A percentile compares a stretch with the other conserved stretches of the same genome.
Conservation (phyloP, 2,888 invertebrate genomes). For the Pyrrhosoma nymphula region DNA sequence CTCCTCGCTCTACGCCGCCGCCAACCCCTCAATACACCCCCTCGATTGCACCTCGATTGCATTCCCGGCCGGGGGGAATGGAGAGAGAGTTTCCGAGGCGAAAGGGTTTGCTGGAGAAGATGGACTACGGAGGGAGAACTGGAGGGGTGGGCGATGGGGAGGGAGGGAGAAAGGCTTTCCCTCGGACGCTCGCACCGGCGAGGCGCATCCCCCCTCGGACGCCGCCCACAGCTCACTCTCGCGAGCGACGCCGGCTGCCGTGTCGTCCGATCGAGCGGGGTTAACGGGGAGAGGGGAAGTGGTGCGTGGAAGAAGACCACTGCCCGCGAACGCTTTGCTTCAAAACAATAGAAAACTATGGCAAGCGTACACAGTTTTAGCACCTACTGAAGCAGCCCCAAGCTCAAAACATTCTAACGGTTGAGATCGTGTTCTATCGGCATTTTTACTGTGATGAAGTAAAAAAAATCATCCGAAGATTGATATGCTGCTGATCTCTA, state of each 20-base stretch:
- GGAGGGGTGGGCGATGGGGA: not conserved
- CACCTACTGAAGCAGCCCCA: not conserved
- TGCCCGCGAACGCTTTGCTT: not conserved
- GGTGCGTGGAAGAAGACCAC: not conserved
- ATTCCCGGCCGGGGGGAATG: not conserved
- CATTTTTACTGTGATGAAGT: too few species aligned
- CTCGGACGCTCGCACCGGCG: slow-evolving; percentile 69
- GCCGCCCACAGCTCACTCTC: slow-evolving; percentile 74
- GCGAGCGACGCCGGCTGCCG: slow-evolving; percentile 71
- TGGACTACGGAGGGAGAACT: not conserved
- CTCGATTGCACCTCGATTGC: not conserved
- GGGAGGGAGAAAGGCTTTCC: not conserved
- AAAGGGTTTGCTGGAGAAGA: not conserved
- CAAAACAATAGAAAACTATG: not conserved
- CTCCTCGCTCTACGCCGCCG: not conserved
- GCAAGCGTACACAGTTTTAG: not conserved
- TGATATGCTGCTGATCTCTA: too few species aligned
- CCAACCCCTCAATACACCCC: not conserved
- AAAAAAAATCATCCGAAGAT: too few species aligned
- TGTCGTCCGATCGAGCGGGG: not conserved
- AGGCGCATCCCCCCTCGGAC: slow-evolving; percentile 73
- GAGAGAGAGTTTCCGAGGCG: slow-evolving; percentile 12
- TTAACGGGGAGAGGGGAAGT: not conserved
- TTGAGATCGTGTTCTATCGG: too few species aligned
- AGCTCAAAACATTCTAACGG: too few species aligned